phyloP scores from a whole-genome alignment of 2,113 vertebrate species.

The Callaeas wilsoni region DNA sequence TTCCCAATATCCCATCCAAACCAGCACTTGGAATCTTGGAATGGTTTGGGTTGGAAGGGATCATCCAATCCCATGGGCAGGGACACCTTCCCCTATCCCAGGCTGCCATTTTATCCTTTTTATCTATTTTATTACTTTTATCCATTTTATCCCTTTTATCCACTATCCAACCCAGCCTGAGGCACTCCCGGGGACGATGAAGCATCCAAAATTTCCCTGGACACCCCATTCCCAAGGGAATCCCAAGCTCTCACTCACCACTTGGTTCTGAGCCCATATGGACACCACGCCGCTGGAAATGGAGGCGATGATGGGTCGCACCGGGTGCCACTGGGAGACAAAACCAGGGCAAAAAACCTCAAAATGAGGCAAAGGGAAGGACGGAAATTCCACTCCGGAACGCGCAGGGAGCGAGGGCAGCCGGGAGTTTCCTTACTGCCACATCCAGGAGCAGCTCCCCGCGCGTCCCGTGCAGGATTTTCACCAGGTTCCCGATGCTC shows the following conservation, averaged over 20 bases:
- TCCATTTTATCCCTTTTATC: too few relatives aligned
- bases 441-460: conserved; percentile 95
- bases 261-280: conserved; percentile 99
- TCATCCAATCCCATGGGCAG: not conserved
- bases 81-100: not conserved
- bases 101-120: too few relatives aligned
- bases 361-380: too few relatives aligned
- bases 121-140: too few relatives aligned
- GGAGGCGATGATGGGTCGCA: conserved; percentile 95
- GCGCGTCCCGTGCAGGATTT: conserved; percentile 93
- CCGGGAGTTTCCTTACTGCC: conserved; percentile 79
- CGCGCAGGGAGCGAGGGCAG: too few relatives aligned
- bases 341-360: not conserved
- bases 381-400: too few relatives aligned
- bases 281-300: conserved; percentile 98
- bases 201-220: not conserved
- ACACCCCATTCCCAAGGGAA: not conserved
- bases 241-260: conserved; percentile 73
- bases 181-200: not conserved
- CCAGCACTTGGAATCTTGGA: not conserved
- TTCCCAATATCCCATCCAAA: not conserved
- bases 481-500: conserved; percentile 97
- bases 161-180: not conserved
- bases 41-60: not conserved
- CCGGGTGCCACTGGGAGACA: conserved; percentile 90